Conservation (phyloP, 35 echinoderm and acorn worm genomes). For the Holothuria glaberrima region DNA sequence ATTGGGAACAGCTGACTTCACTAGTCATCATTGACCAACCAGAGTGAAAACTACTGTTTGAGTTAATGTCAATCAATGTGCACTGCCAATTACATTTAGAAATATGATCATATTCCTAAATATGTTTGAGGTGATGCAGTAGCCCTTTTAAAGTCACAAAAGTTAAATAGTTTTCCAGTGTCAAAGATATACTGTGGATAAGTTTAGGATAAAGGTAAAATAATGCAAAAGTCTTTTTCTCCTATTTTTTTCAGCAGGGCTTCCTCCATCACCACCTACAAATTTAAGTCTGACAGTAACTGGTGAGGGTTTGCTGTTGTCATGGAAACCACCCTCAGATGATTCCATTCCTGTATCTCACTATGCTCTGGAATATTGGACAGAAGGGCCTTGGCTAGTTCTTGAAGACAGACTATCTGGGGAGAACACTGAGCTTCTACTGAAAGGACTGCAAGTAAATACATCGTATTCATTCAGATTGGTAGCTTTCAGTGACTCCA, state of each 20-base stretch:
- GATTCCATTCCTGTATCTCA: constrained; percentile 60
- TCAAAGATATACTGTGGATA: too few species aligned
- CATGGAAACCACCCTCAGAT: constrained; percentile 71
- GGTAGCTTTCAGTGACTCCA: constrained; percentile 75
- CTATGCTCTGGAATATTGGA: constrained; percentile 90
- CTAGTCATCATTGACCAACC: too few species aligned
- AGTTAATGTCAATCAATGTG: too few species aligned
- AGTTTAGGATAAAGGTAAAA: too few species aligned
- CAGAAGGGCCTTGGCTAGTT: constrained; percentile 76
- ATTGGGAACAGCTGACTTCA: too few species aligned
- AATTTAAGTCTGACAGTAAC: constrained; percentile 67
- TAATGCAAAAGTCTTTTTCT: not conserved
- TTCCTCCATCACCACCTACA: constrained; percentile 71
- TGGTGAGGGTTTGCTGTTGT: constrained; percentile 65
- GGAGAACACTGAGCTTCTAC: constrained; percentile 17
- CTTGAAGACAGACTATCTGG: constrained; percentile 66
- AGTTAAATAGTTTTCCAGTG: too few species aligned
- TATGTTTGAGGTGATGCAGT: too few species aligned
- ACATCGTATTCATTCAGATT: constrained; percentile 85
- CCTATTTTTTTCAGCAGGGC: constrained; percentile 36
- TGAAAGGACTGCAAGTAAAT: constrained; percentile 60
- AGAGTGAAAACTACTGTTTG: too few species aligned
- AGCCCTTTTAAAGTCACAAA: too few species aligned
- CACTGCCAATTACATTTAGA: too few species aligned
- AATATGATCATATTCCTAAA: too few species aligned